Conservation (phyloP, 2,888 invertebrate genomes). For the Eilema griseolum region DNA sequence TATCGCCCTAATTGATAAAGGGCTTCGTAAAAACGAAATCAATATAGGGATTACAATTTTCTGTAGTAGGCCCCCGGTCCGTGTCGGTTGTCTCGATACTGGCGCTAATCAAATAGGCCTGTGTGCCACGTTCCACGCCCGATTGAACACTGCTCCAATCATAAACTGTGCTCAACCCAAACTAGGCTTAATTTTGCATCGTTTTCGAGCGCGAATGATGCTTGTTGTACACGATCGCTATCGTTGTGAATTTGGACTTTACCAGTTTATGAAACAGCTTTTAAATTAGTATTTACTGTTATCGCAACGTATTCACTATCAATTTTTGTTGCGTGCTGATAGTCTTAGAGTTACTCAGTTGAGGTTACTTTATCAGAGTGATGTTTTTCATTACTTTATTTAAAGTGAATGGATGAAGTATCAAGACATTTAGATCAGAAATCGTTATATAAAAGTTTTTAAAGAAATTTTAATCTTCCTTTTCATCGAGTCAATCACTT, state of each 20-base stretch:
- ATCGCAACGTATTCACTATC: neutral
- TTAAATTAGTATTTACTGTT: neutral
- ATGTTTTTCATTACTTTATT: neutral
- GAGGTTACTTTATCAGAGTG: neutral
- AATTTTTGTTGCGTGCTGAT: neutral
- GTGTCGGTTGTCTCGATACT: constrained; percentile 26
- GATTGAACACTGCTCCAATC: constrained; percentile 56
- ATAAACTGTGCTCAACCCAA: constrained; percentile 49
- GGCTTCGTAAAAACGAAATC: neutral
- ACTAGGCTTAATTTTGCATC: constrained; percentile 48
- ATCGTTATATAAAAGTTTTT: neutral
- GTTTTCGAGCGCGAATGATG: constrained; percentile 28
- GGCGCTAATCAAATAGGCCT: constrained; percentile 62
- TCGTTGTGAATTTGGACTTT: constrained; percentile 22
- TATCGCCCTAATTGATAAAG: neutral
- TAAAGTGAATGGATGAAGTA: neutral
- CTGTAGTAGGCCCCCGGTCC: constrained; percentile 28
- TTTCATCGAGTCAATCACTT: too few species aligned
- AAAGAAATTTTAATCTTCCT: neutral
- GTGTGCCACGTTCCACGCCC: constrained; percentile 48
- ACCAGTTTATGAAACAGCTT: neutral
- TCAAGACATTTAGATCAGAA: neutral
- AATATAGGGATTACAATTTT: neutral
- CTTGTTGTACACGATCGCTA: constrained; percentile 29
- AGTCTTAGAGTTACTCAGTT: neutral